Conservation (phyloP, 2,888 invertebrate genomes). For the Trissolcus japonicus region DNA sequence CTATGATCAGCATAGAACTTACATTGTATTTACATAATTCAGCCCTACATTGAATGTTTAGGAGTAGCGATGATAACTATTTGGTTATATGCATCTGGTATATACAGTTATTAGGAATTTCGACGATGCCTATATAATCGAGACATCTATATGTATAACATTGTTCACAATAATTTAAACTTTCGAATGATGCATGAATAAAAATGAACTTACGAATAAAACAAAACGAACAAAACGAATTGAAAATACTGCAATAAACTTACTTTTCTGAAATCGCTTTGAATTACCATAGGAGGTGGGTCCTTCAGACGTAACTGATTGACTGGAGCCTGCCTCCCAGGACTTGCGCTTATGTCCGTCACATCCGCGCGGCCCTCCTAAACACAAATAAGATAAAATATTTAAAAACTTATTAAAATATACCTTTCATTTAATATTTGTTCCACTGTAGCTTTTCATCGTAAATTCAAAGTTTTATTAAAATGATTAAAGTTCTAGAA, state of each 20-base stretch:
- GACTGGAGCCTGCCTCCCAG: slow-evolving; percentile 85
- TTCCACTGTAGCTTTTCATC: too few species aligned
- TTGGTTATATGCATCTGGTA: not conserved
- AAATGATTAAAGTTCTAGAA: too few species aligned
- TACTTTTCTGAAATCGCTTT: slow-evolving; percentile 95
- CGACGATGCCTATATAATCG: too few species aligned
- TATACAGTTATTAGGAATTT: too few species aligned
- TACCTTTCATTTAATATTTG: too few species aligned
- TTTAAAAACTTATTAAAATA: not conserved
- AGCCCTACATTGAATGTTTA: not conserved
- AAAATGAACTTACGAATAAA: too few species aligned
- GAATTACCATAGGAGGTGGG: slow-evolving; percentile 88
- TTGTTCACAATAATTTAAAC: too few species aligned
- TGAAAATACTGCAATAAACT: not conserved
- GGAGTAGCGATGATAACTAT: slow-evolving; percentile 13
- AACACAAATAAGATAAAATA: slow-evolving; percentile 55
- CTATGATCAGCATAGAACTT: slow-evolving; percentile 10
- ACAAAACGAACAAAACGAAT: too few species aligned
- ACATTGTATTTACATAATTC: slow-evolving; percentile 28
- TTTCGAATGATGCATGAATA: too few species aligned
- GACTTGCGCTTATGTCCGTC: slow-evolving; percentile 93
- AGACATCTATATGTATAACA: too few species aligned
- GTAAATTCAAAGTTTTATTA: too few species aligned
- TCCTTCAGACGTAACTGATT: slow-evolving; percentile 79
- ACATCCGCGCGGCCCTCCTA: slow-evolving; percentile 94